Conservation (phyloP, 2,797 vertebrate genomes). For the Anableps anableps region DNA sequence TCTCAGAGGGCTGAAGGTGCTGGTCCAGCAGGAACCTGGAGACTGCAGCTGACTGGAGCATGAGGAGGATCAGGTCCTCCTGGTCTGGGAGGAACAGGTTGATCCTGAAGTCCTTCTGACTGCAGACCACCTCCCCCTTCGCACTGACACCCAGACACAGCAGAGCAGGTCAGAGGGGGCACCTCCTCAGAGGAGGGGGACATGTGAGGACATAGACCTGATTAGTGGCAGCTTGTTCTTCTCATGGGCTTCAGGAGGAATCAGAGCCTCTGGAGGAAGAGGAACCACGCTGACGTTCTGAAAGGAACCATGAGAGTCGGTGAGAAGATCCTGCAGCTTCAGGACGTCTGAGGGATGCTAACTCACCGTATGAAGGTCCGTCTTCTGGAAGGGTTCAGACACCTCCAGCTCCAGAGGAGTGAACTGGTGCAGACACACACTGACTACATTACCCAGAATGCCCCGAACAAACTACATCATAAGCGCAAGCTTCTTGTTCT, state of each 20-base stretch:
- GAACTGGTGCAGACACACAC: slow-evolving; percentile 53
- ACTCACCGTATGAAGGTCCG: slow-evolving; percentile 37
- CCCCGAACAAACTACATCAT: background rate
- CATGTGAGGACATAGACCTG: slow-evolving; percentile 76
- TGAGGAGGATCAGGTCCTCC: slow-evolving; percentile 82
- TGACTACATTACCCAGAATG: slow-evolving; percentile 13
- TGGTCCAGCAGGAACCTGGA: slow-evolving; percentile 18
- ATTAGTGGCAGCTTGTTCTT: slow-evolving; percentile 86
- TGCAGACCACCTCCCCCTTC: slow-evolving; percentile 87
- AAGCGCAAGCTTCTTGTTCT: background rate
- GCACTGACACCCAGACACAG: slow-evolving; percentile 64
- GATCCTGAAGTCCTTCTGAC: slow-evolving; percentile 91
- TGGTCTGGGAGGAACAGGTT: slow-evolving; percentile 82
- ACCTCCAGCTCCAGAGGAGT: slow-evolving; percentile 12
- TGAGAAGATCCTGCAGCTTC: background rate
- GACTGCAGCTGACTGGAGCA: slow-evolving; percentile 46
- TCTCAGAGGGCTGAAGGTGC: background rate
- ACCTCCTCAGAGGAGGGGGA: background rate
- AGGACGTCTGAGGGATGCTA: background rate
- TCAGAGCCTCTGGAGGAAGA: slow-evolving; percentile 86
- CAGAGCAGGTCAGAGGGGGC: background rate
- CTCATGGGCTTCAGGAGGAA: slow-evolving; percentile 83
- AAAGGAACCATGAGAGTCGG: background rate
- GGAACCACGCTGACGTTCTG: slow-evolving; percentile 79
- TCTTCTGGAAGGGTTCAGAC: background rate